Evolutionary conservation across 1,140 invertebrate species (phyloP), one percentile per base, ranked within the genome.

Genomic region (Probaryconus sp.): DNA sequence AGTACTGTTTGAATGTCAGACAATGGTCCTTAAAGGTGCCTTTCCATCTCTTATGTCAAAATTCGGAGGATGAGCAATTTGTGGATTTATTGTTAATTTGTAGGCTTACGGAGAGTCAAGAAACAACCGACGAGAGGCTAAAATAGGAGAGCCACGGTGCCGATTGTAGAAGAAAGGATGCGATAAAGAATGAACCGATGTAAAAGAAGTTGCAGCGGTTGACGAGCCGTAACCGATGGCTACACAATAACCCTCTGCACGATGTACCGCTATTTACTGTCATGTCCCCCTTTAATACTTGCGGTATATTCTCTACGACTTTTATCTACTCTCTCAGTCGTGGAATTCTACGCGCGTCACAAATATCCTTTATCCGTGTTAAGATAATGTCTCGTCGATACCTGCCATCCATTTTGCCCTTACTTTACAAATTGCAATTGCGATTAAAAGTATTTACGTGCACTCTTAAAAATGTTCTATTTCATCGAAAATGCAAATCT

Each of bases 151-250:
- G n/a, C n/a, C n/a, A n/a, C n/a, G n/a, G n/a, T n/a, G n/a, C n/a
- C 5, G 58, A 35, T 7, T 24, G 43, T 24, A 61, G 60, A 81
- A 63, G 75, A 72, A 77, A 72, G 64, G 73, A 77, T 56, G 63
- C 72, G 74, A 73, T 67, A 68, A 77, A 79, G 79, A 81, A 79
- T 78, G 56, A 51, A 58, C 58, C 28, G 28, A 70, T 30, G 58
- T 35, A 55, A 81, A 76, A 79, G 75, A 71, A 79, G 70, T 73
- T 83, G 58, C 76, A 72, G 65, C 78, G 78, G 58, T 78, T 85
- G 84, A 85, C 83, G 83, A 85, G 83, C 81, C 83, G 80, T 84
- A 81, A 82, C 85, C 83, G 80, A 86, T 84, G 71, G 78, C 76
- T 67, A 65, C 74, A 85, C 83, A 85, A 86, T 85, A 85, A 84